Conservation (phyloP, 2,888 invertebrate genomes). For the Habroteleia sp. region DNA sequence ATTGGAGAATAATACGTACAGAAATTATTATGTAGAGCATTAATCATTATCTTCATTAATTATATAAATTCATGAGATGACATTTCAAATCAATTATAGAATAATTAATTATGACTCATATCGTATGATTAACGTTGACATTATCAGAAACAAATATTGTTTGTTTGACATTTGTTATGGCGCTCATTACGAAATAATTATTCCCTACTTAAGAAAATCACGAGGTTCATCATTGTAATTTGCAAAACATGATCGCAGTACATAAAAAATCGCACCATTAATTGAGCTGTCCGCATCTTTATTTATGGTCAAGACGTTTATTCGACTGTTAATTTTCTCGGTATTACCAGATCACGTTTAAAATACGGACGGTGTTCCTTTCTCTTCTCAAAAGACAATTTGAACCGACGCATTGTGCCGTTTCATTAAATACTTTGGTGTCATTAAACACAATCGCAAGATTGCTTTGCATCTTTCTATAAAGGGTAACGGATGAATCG, state of each 20-base stretch:
- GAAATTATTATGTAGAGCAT: conserved; percentile 1
- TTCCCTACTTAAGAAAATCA: background rate
- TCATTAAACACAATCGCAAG: conserved; percentile 14
- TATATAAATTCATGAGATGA: conserved; percentile 3
- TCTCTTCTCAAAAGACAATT: conserved; percentile 19
- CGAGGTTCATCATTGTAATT: background rate
- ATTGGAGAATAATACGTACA: background rate
- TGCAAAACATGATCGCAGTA: background rate
- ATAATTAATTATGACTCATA: conserved; percentile 1
- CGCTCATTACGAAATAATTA: conserved; percentile 1
- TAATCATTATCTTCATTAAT: background rate
- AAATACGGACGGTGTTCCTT: conserved; percentile 5
- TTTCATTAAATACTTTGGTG: conserved; percentile 6
- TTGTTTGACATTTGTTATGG: background rate
- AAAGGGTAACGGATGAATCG: conserved; percentile 20
- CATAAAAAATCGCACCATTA: background rate
- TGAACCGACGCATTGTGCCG: conserved; percentile 2
- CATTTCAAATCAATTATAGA: conserved; percentile 5
- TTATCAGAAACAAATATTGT: conserved; percentile 2
- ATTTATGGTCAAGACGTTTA: background rate
- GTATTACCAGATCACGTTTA: conserved; percentile 14
- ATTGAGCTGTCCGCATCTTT: conserved; percentile 5
- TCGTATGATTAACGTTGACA: conserved; percentile 6
- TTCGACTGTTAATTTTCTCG: conserved; percentile 9
- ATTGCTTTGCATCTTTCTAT: conserved; percentile 3